Evolutionary conservation across 2,113 vertebrate species (phyloP).

Genomic region (Gadus chalcogrammus): DNA sequence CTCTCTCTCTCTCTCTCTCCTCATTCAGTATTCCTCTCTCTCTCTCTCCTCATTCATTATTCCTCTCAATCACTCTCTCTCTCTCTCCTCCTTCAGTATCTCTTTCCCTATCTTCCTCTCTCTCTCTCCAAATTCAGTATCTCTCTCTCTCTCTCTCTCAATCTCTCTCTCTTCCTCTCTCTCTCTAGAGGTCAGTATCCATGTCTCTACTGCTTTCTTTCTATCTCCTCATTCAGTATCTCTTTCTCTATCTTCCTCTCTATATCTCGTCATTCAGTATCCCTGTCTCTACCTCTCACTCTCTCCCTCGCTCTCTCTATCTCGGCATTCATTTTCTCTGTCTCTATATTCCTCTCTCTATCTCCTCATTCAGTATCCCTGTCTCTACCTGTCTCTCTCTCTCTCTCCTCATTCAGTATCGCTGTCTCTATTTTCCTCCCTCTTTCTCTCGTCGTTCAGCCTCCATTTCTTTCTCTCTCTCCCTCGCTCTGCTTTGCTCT

Average conservation of each 20-base stretch:
- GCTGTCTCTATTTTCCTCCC: not conserved
- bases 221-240: not conserved
- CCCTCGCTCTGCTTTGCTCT: not conserved
- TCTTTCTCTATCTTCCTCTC: not conserved
- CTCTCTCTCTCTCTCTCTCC: too few species aligned
- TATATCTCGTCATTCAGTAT: too few species aligned
- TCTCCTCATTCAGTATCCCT: conserved; percentile 9
- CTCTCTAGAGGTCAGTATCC: not conserved
- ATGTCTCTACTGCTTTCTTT: not conserved
- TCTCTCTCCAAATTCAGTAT: too few species aligned
- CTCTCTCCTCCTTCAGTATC: not conserved
- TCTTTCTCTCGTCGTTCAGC: not conserved
- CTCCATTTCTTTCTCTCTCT: too few species aligned
- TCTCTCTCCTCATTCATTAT: not conserved
- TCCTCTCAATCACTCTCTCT: not conserved
- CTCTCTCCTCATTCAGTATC: not conserved
- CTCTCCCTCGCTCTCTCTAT: not conserved
- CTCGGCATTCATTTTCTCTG: too few species aligned
- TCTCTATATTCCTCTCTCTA: not conserved
- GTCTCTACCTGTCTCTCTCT: not conserved
- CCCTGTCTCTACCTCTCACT: too few species aligned
- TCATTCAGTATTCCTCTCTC: not conserved
- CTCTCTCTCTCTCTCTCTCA: too few species aligned
- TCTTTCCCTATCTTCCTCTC: not conserved
- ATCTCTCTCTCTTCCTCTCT: not conserved